Base-by-base conservation (phyloP, 2,797 vertebrate species). In the Sebastes reedi region DNA sequence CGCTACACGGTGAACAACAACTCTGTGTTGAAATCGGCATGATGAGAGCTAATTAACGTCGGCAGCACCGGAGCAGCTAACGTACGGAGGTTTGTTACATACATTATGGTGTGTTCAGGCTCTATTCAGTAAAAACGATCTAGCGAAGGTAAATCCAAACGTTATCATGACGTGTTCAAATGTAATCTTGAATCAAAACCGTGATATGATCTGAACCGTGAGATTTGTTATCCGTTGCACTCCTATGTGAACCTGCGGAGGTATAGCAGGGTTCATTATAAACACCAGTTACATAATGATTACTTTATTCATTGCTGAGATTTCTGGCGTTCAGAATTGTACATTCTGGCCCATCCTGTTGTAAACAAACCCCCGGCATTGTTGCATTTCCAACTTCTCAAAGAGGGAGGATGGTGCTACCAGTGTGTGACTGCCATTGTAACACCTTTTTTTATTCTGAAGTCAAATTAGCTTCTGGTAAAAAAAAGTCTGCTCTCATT, bases 361-460 rank as follows among this genome's bases (percentile, higher is more conserved):
- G 24, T 85, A 79, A 81, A 86, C 81, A 79, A 89, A 76, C 62
- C 60, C 34, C 24, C 70, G 34, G 62, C 32, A 39, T 30, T 56
- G 69, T 42, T 72, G 52, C 7, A 67, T 72, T 75, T 75, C 27
- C 62, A 50, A 4, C 16, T 76, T 50, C 50, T 82, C 36, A 67
- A 8, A 65, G 18, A 62, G 27, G 59, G 50, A 85, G 42, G 24
- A 74, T 32, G 32, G 39, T 65, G 66, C 46, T 67, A n/a, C 34
- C 39, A 30, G 56, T 42, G 22, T 36, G 39, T 62, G 65, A 68
- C 56, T 68, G 59, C 18, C 20, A 20, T 25, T 27, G 4, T n/a
- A 2, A 9, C 50, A 52, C 50, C 22, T 52, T 52, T 52, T 50
- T 25, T 74, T 36, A n/a, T 9, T 46, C 18, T 46, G 6, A 12